Evolutionary conservation across 2,888 invertebrate species (phyloP).

Genomic region (Catocala sponsa): DNA sequence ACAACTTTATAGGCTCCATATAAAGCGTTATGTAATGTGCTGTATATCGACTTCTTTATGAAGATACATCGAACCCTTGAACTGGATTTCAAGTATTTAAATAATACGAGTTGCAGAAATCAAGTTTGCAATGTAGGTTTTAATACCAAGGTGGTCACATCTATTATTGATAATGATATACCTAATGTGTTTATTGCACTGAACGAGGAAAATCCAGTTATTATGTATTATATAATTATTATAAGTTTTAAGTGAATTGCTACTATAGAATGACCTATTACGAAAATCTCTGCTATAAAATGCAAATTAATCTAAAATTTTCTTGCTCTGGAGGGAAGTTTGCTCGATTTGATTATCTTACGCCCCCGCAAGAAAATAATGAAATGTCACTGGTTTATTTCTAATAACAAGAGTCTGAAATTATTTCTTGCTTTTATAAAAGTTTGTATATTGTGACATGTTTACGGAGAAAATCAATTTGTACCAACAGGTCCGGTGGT

Average conservation of each 20-base stretch:
- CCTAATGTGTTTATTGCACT: slow-evolving; percentile 31
- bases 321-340: background rate
- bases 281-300: background rate
- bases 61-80: slow-evolving; percentile 65
- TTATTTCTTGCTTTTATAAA: background rate
- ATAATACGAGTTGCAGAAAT: slow-evolving; percentile 55
- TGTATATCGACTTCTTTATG: slow-evolving; percentile 33
- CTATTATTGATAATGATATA: slow-evolving; percentile 48
- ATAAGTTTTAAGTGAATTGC: background rate
- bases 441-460: slow-evolving; percentile 9
- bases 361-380: slow-evolving; percentile 7
- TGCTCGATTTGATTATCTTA: slow-evolving; percentile 1
- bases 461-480: slow-evolving; percentile 34
- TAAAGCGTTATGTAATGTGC: slow-evolving; percentile 20
- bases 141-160: slow-evolving; percentile 57
- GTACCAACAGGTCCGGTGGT: slow-evolving; percentile 93
- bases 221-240: background rate
- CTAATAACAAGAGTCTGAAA: background rate
- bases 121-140: slow-evolving; percentile 69
- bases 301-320: background rate
- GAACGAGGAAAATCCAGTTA: slow-evolving; percentile 11
- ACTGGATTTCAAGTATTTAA: slow-evolving; percentile 71
- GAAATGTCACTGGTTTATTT: slow-evolving; percentile 4
- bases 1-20: slow-evolving; percentile 18
- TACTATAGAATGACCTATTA: background rate